Percentiles rank a stretch among this genome's conserved stretches.
Evolutionary conservation across 2,113 vertebrate species (phyloP).

Genomic region (Caracal caracal): DNA sequence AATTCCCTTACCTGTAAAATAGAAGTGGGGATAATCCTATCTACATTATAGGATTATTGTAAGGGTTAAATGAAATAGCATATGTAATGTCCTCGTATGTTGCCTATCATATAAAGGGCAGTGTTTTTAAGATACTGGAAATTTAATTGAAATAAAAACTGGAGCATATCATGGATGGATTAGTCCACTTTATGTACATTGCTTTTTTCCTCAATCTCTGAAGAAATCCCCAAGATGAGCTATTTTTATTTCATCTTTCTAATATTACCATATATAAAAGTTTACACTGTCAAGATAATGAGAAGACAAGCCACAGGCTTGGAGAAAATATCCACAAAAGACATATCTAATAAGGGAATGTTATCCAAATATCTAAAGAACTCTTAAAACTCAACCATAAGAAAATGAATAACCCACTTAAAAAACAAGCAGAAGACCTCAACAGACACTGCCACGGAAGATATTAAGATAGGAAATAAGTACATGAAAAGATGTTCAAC

Average conservation of each 20-base stretch:
- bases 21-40: not conserved
- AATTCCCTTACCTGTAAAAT: not conserved
- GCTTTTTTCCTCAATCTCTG: not conserved
- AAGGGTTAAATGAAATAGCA: slow-evolving; percentile 10
- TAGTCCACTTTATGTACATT: not conserved
- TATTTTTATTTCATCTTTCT: not conserved
- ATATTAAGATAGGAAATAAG: not conserved
- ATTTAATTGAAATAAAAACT: not conserved
- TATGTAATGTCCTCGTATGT: not conserved
- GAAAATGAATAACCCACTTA: not conserved
- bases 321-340: not conserved
- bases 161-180: not conserved
- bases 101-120: not conserved
- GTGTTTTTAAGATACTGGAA: not conserved
- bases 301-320: not conserved
- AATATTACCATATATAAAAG: not conserved
- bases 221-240: not conserved
- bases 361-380: not conserved
- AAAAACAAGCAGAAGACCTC: not conserved
- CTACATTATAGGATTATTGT: not conserved
- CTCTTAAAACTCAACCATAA: not conserved
- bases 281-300: not conserved
- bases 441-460: not conserved
- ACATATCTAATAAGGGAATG: not conserved
- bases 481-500: not conserved